These are phyloP conservation scores for Podotricha telesiphe DNA, from an alignment of 2,888 invertebrate genomes.

Conservation along the genomic window DNA sequence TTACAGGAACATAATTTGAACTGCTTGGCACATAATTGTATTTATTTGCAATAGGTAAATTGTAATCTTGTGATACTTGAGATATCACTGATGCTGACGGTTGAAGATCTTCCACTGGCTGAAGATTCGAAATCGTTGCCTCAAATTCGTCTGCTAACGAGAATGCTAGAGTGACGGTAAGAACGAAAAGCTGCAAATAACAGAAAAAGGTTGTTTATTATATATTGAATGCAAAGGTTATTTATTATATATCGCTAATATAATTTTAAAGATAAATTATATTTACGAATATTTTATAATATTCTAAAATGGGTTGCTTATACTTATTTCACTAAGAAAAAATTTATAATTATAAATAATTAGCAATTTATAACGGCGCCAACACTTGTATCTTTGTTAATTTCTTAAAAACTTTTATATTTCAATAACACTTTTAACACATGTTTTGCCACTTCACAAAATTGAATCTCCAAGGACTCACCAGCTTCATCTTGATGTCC, in stretches of 20 bases:
- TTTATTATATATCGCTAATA: not conserved
- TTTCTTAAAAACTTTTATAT: conserved; percentile 1
- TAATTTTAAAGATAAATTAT: not conserved
- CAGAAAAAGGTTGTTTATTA: conserved; percentile 23
- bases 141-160: conserved; percentile 60
- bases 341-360: not conserved
- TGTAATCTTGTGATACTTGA: conserved; percentile 52
- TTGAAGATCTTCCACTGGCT: conserved; percentile 59
- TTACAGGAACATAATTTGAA: conserved; percentile 26
- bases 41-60: conserved; percentile 55
- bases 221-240: not conserved
- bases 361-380: not conserved
- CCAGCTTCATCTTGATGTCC: conserved; percentile 79
- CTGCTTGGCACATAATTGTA: conserved; percentile 53
- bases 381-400: not conserved
- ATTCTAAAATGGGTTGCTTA: not conserved
- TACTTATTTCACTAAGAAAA: not conserved
- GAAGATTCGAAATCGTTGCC: conserved; percentile 45
- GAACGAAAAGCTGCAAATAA: conserved; percentile 62
- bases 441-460: conserved; percentile 54
- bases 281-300: not conserved
- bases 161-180: conserved; percentile 64
- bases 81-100: conserved; percentile 61
- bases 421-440: conserved; percentile 35
- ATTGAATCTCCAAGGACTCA: conserved; percentile 70